Base-by-base conservation (phyloP, 2,797 vertebrate species). In the Scarus forsteni region DNA sequence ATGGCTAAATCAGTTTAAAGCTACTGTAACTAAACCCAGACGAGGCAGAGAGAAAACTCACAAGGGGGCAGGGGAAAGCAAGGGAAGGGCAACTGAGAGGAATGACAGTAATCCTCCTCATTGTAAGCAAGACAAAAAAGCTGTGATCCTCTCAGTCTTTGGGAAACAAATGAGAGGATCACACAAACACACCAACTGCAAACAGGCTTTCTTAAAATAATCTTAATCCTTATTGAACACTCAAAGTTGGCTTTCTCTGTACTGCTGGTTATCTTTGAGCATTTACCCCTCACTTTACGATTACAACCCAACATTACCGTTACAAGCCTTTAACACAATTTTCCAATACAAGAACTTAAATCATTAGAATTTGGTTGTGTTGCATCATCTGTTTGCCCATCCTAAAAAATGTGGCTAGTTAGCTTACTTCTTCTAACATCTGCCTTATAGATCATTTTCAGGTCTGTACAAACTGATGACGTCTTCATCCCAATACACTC, bases 1-100 rank as follows among this genome's bases (percentile, higher is more conserved):
- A 84, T 85, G 71, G 77, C 88, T 85, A 87, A 90, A 90, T 90
- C 86, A 88, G 87, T 88, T 89, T 89, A 89, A 83, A 81, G 73
- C 88, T 75, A 82, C 82, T 88, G 86, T 76, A 85, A 80, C 87
- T 81, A 85, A 90, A 84, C 80, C 76, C 69, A 75, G 68, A 44
- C 61, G 78, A 71, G 48, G 62, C 44, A 70, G 72, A 46, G 79
- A 42, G 68, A 79, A 64, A 70, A 72, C 72, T 80, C 79, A 56
- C 64, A 79, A 40, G 13, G 27, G 43, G 75, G 68, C 3, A 38
- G 52, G 56, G 7, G 50, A 35, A 48, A 48, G 51, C 45, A 60
- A 60, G n/a, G 52, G 13, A 14, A 75, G 60, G 79, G 66, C 85
- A 60, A 70, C 73, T 59, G 49, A 55, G 54, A 74, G 55, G 77